Percentiles rank a stretch among this genome's conserved stretches.
Conservation (phyloP, 2,797 vertebrate genomes). For the Chromobotia macracanthus region DNA sequence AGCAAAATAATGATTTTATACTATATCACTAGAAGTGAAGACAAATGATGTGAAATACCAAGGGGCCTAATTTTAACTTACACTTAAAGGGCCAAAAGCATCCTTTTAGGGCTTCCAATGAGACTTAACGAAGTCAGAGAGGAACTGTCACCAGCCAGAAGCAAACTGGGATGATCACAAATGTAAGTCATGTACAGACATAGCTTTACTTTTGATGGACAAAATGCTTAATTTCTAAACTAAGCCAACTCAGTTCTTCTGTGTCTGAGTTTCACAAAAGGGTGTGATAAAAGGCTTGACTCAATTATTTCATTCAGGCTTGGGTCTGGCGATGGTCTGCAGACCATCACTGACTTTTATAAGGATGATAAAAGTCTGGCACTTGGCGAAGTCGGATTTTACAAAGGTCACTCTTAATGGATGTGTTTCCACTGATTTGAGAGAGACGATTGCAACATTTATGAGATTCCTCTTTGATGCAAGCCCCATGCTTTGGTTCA, state of each 20-base stretch:
- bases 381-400: conserved; percentile 57
- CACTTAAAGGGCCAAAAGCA: conserved; percentile 9
- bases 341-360: conserved; percentile 57
- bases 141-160: conserved; percentile 24
- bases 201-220: conserved; percentile 47
- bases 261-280: conserved; percentile 16
- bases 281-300: conserved; percentile 55
- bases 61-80: too few relatives aligned
- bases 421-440: conserved; percentile 61
- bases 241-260: conserved; percentile 40
- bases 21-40: neutral
- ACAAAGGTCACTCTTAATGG: conserved; percentile 66
- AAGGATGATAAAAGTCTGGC: conserved; percentile 62
- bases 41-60: neutral
- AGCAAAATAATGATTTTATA: neutral
- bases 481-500: conserved; percentile 48
- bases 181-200: conserved; percentile 49
- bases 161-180: conserved; percentile 51
- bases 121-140: conserved; percentile 34
- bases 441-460: conserved; percentile 52
- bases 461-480: conserved; percentile 31
- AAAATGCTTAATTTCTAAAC: conserved; percentile 49
- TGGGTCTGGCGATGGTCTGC: conserved; percentile 51
- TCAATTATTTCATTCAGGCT: conserved; percentile 60
- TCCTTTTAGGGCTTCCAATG: conserved; percentile 17